These are phyloP conservation scores for Nothoprocta perdicaria DNA, from an alignment of 2,113 vertebrate species.

Conservation along the genomic window DNA sequence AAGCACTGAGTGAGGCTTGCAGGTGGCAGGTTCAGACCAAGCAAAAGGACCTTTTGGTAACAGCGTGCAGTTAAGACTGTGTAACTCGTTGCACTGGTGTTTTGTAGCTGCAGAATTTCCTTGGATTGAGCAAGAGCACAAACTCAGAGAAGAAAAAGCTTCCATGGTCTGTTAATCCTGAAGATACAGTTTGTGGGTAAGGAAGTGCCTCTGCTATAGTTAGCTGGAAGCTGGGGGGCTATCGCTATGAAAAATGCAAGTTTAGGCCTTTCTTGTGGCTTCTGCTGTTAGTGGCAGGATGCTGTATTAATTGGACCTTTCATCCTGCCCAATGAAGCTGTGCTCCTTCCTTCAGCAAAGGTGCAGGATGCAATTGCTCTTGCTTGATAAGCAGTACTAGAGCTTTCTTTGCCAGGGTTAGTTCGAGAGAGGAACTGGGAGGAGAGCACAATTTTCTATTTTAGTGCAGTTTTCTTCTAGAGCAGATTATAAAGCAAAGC, in stretches of 20 bases:
- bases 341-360: background rate
- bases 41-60: background rate
- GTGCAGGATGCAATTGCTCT: background rate
- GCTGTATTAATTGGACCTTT: background rate
- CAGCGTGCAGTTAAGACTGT: background rate
- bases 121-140: background rate
- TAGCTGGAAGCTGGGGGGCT: conserved; percentile 31
- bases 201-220: conserved; percentile 36
- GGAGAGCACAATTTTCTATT: background rate
- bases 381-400: background rate
- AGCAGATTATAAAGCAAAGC: background rate
- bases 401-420: background rate
- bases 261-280: background rate
- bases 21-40: background rate
- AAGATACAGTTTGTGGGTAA: conserved; percentile 51
- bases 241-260: conserved; percentile 8
- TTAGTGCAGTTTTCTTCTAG: background rate
- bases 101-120: background rate
- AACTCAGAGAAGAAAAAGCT: background rate
- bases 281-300: conserved; percentile 14
- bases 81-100: background rate
- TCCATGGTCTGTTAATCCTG: conserved; percentile 46
- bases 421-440: background rate
- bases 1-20: conserved; percentile 8
- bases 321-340: background rate